Evolutionary conservation across 2,797 vertebrate genomes (phyloP), one percentile per base, ranked within the genome.

Genomic region (Acridotheres tristis): DNA sequence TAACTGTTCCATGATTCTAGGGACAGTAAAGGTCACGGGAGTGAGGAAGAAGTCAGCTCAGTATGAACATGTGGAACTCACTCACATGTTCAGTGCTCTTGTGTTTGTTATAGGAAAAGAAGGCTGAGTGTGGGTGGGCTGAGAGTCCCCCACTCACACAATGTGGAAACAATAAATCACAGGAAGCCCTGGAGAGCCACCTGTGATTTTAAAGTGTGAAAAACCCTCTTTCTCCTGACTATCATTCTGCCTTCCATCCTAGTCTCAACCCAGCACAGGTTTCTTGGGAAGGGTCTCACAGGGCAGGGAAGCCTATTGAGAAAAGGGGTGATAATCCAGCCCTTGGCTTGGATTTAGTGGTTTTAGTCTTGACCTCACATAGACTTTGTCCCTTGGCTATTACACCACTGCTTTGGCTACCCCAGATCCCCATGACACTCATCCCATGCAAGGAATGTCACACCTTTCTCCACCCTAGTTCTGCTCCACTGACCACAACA

Each of bases 91-190:
- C 65, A 25, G 8, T 91, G 67, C 65, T 87, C 61, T 61, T 75
- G 66, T 90, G 83, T 92, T 92, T 93, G 63, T 57, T 79, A 23
- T 9, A 53, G 74, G 45, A 54, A 88, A 47, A 40, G 63, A 87
- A 76, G 38, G 16, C 63, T 80, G 67, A 0, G 1, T 55, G 77
- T 77, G 93, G 88, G 94, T 96, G 89, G 89, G 89, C 91, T 87
- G 57, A 74, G 63, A 85, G 67, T 34, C 71, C 80, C 80, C n/a
- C 50, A 38, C 27, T 85, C 61, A 34, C 61, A 58, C 88, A 93
- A 62, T 62, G 75, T 74, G 91, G 80, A 87, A 95, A 74, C 47
- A 85, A 77, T 93, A 96, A 95, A 91, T 72, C 71, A 88, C 1
- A 4, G 72, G 53, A 50, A 68, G 57, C 67, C 77, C 59, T 61